Conservation (phyloP, 1,140 invertebrate genomes). For the Atta cephalotes region DNA sequence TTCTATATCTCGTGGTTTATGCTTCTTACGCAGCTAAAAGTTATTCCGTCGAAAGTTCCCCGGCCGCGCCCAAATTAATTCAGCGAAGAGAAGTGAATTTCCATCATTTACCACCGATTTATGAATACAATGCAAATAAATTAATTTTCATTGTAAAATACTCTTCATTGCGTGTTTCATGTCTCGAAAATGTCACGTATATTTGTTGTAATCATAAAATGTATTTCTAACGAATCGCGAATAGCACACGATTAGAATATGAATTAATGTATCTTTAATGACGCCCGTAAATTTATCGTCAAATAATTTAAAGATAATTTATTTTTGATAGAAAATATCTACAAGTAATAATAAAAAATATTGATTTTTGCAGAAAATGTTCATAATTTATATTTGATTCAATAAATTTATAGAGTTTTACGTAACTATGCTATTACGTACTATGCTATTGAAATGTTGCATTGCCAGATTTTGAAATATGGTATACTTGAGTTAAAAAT, state of each 20-base stretch:
- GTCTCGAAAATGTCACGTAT: not conserved
- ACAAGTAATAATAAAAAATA: not conserved
- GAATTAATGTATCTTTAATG: not conserved
- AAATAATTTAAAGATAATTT: not conserved
- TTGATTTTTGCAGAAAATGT: not conserved
- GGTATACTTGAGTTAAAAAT: not conserved
- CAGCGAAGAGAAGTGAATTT: conserved; percentile 28
- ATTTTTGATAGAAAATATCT: not conserved
- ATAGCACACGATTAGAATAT: not conserved
- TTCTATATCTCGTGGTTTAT: conserved; percentile 35
- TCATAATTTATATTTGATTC: not conserved
- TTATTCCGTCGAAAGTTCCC: not conserved
- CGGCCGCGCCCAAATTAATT: conserved; percentile 63
- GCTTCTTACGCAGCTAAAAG: conserved; percentile 38
- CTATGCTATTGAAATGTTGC: not conserved
- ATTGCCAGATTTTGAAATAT: not conserved
- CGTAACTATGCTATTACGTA: not conserved
- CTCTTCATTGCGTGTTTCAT: conserved; percentile 31
- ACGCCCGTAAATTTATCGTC: too few relatives aligned
- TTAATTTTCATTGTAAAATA: conserved; percentile 46
- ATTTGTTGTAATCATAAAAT: not conserved
- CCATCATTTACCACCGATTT: conserved; percentile 25
- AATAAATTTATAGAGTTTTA: not conserved
- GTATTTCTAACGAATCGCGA: not conserved
- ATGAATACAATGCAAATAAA: conserved; percentile 49